A percentile compares a stretch with the other conserved stretches of the same genome.
phyloP scores from a whole-genome alignment of 2,113 vertebrate species.

The Ptychochromis oligacanthus region DNA sequence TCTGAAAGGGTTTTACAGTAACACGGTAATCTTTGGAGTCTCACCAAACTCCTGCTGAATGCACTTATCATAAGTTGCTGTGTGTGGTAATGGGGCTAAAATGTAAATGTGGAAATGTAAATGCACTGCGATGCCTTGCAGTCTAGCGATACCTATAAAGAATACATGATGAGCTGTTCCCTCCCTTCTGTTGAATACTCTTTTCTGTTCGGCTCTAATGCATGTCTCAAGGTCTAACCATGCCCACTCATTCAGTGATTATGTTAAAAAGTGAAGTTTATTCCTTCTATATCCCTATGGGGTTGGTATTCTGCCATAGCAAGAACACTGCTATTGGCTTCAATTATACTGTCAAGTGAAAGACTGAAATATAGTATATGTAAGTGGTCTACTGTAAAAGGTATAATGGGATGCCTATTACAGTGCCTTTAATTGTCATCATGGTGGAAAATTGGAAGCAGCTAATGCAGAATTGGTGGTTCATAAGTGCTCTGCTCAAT shows the following conservation, averaged over 20 bases:
- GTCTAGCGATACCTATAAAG: constrained; percentile 22
- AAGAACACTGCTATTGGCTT: background rate
- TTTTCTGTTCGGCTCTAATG: constrained; percentile 25
- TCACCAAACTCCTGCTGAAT: constrained; percentile 13
- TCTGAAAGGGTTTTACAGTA: constrained; percentile 20
- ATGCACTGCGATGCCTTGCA: constrained; percentile 29
- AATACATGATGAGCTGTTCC: constrained; percentile 45
- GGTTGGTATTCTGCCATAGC: background rate
- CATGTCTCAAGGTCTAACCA: constrained; percentile 34
- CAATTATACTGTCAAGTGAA: constrained; percentile 40
- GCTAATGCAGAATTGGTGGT: constrained; percentile 6
- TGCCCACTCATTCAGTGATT: constrained; percentile 42
- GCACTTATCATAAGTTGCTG: constrained; percentile 51
- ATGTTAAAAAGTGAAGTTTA: constrained; percentile 24
- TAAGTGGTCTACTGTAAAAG: constrained; percentile 17
- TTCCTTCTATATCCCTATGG: background rate
- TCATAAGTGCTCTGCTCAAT: constrained; percentile 13
- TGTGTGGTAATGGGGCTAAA: constrained; percentile 28
- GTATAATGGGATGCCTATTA: constrained; percentile 1
- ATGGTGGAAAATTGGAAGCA: background rate
- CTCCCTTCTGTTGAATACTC: constrained; percentile 15
- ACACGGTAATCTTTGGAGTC: constrained; percentile 17
- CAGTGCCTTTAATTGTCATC: background rate
- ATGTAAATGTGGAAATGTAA: constrained; percentile 61
- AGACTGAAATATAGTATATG: constrained; percentile 14